Base-by-base conservation (phyloP, 2,113 vertebrate genomes). In the Bettongia penicillata region DNA sequence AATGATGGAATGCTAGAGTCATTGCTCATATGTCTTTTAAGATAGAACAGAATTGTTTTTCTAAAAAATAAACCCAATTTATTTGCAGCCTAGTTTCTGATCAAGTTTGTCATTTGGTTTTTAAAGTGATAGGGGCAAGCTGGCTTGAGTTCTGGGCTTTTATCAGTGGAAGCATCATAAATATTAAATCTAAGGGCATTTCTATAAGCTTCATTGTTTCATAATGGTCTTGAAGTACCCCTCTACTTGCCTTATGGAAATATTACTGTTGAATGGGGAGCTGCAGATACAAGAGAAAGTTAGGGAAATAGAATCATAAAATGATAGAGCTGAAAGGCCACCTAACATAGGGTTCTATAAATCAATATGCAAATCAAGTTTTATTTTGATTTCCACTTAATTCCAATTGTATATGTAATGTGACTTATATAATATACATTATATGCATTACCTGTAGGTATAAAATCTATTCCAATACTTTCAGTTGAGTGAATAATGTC, bases 21-120 rank as follows among this genome's bases (percentile, higher is more conserved):
- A 47, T 47, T 49, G 24, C 25, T 93, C 47, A 25, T 57, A 10
- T 22, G 5, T 37, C 0, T 7, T 7, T 47, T 51, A 28, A 52
- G 89, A 6, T 3, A 43, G 68, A 43, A 77, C 37, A n/a, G 68
- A 43, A 43, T 22, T 43, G 24, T 7, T 10, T 43, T 12, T 23
- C 0, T 2, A 2, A 11, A 31, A 3, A 16, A 1, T 0, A 31
- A 43, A 19, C 37, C 19, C 3, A 8, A 0, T 16, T 47, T 25
- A 1, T 24, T 12, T 57, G 50, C 22, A 55, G 55, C 25, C 91
- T 1, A 2, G 5, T 5, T 2, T 50, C 43, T 8, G 37, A 77
- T 77, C 61, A 77, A 1, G 5, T 1, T 2, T 50, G 31, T 8
- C 31, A 68, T 68, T 0, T 2, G 8, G 4, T 16, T 3, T 23